phyloP scores from a whole-genome alignment of 2,888 invertebrate species.

The Schrankia costaestrigalis region DNA sequence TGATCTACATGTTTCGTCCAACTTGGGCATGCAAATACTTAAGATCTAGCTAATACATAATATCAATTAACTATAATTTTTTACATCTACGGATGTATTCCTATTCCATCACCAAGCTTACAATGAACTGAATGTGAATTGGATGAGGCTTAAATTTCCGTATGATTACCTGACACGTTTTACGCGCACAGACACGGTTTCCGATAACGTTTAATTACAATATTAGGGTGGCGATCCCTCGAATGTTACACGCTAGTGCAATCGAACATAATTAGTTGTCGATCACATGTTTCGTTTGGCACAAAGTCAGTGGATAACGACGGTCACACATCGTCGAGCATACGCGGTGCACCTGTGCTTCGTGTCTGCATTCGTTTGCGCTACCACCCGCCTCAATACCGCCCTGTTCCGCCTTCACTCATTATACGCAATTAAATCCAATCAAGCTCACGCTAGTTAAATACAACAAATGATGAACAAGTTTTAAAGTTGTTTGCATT shows the following conservation, averaged over 20 bases:
- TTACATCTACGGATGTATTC: too few relatives aligned
- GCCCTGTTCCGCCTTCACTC: conserved; percentile 58
- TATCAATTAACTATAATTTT: too few relatives aligned
- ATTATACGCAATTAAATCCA: conserved; percentile 69
- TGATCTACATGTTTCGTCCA: too few relatives aligned
- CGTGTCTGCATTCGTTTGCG: conserved; percentile 13
- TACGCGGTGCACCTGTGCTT: conserved; percentile 67
- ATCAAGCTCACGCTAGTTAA: conserved; percentile 65
- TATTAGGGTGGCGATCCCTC: conserved; percentile 35
- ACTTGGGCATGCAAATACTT: too few relatives aligned
- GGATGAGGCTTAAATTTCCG: conserved; percentile 4
- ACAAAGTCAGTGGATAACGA: conserved; percentile 15
- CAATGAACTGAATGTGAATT: too few relatives aligned
- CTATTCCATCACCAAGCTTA: too few relatives aligned
- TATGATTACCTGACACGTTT: conserved; percentile 18
- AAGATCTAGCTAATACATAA: too few relatives aligned
- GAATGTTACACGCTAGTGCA: conserved; percentile 44
- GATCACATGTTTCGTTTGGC: conserved; percentile 35
- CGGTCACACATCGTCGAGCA: conserved; percentile 29
- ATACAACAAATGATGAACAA: conserved; percentile 55
- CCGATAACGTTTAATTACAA: conserved; percentile 30
- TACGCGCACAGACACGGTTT: conserved; percentile 31
- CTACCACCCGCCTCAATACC: conserved; percentile 40
- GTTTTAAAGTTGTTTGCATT: conserved; percentile 49
- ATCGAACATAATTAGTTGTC: conserved; percentile 56